Base-by-base conservation (phyloP, 2,113 vertebrate species). In the Astur gentilis region DNA sequence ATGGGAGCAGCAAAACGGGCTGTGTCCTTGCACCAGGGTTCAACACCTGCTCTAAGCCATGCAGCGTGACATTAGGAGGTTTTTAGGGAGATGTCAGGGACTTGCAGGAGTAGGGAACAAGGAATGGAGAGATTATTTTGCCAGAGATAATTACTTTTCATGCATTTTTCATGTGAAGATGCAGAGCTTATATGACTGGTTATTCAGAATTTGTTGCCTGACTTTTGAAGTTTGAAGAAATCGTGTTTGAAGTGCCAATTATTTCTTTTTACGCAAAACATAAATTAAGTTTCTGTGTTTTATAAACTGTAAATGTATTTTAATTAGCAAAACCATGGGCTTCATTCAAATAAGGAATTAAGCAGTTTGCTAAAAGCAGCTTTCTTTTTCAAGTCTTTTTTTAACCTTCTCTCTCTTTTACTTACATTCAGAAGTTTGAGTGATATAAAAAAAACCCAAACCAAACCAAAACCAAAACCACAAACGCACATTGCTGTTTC, bases 31-130 rank as follows among this genome's bases (percentile, higher is more conserved):
- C 26, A 1, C 26, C 2, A 23, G 34, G 32, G 6, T n/a, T 38
- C 87, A 47, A 5, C 40, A 11, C 47, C 21, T 8, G 2, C 70
- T 3, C 20, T 3, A 1, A n/a, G 65, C 7, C 4, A 4, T 10
- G 42, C 31, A 12, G 21, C 1, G 6, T 12, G 50, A 9, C 23
- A 0, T 6, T 0, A 2, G 73, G 70, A 62, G 42, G 7, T 44
- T 7, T 34, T 64, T 38, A 34, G 31, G 40, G 22, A 25, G 72
- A 0, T 15, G 31, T 38, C 34, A 25, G 26, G 40, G 36, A 16
- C 36, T 57, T 2, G 9, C 31, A 19, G 44, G 34, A n/a, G 16
- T 7, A 11, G 20, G 73, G 29, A 44, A 40, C 67, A 14, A 86
- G 45, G 60, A 20, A 27, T 2, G 47, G 44, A 27, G 54, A 17